phyloP scores from a whole-genome alignment of 1,140 invertebrate species.

The Protaetia brevitarsis region DNA sequence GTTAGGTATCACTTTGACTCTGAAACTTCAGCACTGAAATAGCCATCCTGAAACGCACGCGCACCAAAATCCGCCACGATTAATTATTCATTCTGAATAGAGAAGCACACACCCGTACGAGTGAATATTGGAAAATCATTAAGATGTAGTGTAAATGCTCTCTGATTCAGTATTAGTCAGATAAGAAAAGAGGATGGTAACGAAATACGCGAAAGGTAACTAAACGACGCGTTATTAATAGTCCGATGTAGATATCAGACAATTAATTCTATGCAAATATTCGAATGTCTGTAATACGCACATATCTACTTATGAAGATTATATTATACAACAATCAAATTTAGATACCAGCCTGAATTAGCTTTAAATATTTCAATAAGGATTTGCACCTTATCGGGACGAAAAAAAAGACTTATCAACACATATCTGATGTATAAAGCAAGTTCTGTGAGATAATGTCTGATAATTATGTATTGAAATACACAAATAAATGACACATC shows the following conservation, averaged over 20 bases:
- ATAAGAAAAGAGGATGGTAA: no score
- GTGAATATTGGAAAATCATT: slow-evolving; percentile 1
- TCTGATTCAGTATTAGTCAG: no score
- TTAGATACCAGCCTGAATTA: no score
- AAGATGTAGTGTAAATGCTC: background rate
- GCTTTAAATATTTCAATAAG: no score
- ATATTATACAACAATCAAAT: no score
- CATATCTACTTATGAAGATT: background rate
- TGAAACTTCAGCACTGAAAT: slow-evolving; percentile 3
- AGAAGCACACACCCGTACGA: background rate
- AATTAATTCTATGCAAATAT: no score
- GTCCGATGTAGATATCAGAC: slow-evolving; percentile 8
- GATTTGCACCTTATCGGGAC: no score
- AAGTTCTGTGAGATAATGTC: no score
- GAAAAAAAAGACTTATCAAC: no score
- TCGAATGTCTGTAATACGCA: background rate
- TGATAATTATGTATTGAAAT: no score
- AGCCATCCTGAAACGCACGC: slow-evolving; percentile 4
- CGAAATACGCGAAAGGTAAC: background rate
- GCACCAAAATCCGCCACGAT: background rate
- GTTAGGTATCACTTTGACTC: background rate
- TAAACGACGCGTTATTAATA: background rate
- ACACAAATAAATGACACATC: no score
- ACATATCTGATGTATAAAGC: no score
- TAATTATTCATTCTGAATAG: background rate